Evolutionary conservation across 2,797 vertebrate genomes (phyloP).

Genomic region (Heterohyrax brucei): DNA sequence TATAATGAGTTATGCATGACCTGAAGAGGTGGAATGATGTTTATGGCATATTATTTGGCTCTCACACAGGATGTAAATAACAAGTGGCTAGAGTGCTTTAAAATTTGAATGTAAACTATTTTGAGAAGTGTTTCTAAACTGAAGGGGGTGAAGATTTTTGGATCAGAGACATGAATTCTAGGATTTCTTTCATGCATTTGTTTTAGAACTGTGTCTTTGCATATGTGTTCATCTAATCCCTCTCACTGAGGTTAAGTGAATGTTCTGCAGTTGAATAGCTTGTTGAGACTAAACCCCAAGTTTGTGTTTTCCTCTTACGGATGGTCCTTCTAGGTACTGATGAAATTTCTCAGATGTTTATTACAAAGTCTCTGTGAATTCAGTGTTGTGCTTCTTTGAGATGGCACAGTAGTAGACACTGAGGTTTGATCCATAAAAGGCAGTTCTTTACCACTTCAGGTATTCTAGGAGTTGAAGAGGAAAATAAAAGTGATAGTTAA

Average conservation of each 20-base stretch:
- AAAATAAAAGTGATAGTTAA: background rate
- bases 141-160: constrained; percentile 55
- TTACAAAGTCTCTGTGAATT: background rate
- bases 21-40: constrained; percentile 83
- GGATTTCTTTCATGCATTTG: background rate
- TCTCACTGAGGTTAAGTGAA: background rate
- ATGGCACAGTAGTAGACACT: background rate
- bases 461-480: background rate
- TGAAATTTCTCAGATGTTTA: background rate
- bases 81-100: constrained; percentile 72
- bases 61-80: constrained; percentile 66
- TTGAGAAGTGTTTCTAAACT: constrained; percentile 66
- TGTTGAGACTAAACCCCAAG: background rate
- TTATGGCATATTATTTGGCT: constrained; percentile 79
- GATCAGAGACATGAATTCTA: background rate
- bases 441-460: background rate
- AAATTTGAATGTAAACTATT: constrained; percentile 61
- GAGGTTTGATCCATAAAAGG: background rate
- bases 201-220: constrained; percentile 22
- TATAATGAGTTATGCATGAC: constrained; percentile 90
- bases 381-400: background rate
- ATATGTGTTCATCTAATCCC: background rate
- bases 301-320: background rate
- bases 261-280: background rate
- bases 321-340: background rate